phyloP scores from a whole-genome alignment of 2,797 vertebrate species.

The Sebastes trivittatus region DNA sequence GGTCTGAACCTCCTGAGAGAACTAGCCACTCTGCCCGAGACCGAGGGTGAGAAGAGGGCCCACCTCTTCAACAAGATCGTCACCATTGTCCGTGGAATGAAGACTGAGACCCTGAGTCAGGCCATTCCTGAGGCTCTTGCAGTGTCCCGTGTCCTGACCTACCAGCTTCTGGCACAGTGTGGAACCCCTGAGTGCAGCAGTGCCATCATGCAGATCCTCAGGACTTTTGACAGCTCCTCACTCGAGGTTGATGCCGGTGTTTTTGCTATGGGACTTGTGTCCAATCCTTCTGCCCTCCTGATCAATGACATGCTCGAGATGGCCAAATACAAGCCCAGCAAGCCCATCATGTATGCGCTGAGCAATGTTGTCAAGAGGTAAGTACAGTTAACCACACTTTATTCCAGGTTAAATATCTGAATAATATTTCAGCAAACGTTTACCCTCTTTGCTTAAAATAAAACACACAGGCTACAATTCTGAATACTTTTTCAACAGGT shows the following conservation, averaged over 20 bases:
- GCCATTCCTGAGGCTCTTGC: slow-evolving; percentile 85
- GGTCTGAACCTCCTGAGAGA: slow-evolving; percentile 85
- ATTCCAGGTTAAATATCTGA: background rate
- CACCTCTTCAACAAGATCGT: slow-evolving; percentile 89
- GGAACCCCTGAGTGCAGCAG: slow-evolving; percentile 92
- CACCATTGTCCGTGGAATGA: slow-evolving; percentile 85
- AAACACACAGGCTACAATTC: background rate
- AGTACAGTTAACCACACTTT: slow-evolving; percentile 23
- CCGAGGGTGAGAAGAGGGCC: slow-evolving; percentile 86
- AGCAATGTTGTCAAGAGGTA: slow-evolving; percentile 91
- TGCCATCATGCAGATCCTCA: slow-evolving; percentile 88
- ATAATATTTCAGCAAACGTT: background rate
- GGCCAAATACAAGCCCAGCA: slow-evolving; percentile 87
- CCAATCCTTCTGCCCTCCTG: slow-evolving; percentile 85
- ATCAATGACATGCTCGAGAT: slow-evolving; percentile 89
- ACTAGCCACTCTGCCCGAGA: slow-evolving; percentile 80
- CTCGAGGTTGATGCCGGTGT: slow-evolving; percentile 85
- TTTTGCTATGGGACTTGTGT: slow-evolving; percentile 88
- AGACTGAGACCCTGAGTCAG: slow-evolving; percentile 77
- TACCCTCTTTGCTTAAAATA: background rate
- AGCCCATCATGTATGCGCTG: slow-evolving; percentile 90
- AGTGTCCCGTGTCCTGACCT: slow-evolving; percentile 82
- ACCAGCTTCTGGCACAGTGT: slow-evolving; percentile 92
- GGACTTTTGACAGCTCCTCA: slow-evolving; percentile 76
- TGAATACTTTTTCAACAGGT: slow-evolving; percentile 67